Percentiles rank a stretch among this genome's conserved stretches.
Conservation (phyloP, 1,140 invertebrate genomes). For the Nomia melanderi region DNA sequence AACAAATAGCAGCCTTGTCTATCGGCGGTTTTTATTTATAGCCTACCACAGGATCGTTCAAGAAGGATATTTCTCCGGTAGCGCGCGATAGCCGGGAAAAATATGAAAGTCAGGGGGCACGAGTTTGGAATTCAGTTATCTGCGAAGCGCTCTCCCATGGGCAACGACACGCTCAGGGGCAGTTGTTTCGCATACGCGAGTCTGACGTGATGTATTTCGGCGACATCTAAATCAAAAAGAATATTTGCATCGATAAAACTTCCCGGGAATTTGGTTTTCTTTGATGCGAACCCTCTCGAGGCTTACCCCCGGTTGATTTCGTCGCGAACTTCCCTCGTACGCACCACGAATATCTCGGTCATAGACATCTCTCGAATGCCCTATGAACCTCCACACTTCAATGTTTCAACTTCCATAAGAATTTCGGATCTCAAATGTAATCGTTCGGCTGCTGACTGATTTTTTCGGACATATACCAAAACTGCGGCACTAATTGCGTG, state of each 20-base stretch:
- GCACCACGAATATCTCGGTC: constrained; percentile 28
- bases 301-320: constrained; percentile 22
- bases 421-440: not conserved
- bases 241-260: constrained; percentile 69
- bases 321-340: constrained; percentile 5
- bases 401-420: not conserved
- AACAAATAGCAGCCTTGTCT: not conserved
- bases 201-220: constrained; percentile 43
- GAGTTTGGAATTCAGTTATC: constrained; percentile 63
- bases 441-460: too few species aligned
- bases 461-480: too few species aligned
- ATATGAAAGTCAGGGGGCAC: constrained; percentile 39
- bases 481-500: too few species aligned
- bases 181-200: constrained; percentile 51
- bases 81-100: constrained; percentile 30
- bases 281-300: constrained; percentile 47
- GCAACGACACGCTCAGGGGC: constrained; percentile 36
- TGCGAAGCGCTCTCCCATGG: constrained; percentile 39
- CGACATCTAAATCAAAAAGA: constrained; percentile 63
- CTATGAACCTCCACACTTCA: not conserved
- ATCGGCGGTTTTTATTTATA: not conserved
- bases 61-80: constrained; percentile 37
- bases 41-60: constrained; percentile 12
- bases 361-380: not conserved
- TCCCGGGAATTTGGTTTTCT: constrained; percentile 55